Conservation (phyloP, 1,140 invertebrate genomes). For the Drosophila tristis region DNA sequence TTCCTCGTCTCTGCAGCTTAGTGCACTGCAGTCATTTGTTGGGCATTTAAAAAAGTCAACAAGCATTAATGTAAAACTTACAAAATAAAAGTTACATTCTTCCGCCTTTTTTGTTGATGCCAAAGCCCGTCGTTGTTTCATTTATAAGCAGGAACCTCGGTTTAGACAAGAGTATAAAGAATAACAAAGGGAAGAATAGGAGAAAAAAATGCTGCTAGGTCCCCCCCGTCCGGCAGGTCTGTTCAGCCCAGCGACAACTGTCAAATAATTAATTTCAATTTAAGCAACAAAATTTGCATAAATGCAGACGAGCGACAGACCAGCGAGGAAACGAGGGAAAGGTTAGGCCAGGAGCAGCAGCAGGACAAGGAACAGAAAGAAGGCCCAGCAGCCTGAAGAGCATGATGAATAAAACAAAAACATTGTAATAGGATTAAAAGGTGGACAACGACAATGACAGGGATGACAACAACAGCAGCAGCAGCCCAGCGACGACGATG, state of each 20-base stretch:
- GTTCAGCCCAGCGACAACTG: conserved; percentile 66
- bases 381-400: conserved; percentile 23
- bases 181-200: conserved; percentile 16
- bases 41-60: conserved; percentile 63
- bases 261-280: conserved; percentile 83
- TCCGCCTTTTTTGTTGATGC: background rate
- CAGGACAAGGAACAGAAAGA: conserved; percentile 18
- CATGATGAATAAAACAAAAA: conserved; percentile 80
- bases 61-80: conserved; percentile 57
- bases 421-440: conserved; percentile 80
- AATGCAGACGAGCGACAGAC: conserved; percentile 45
- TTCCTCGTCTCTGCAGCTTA: conserved; percentile 17
- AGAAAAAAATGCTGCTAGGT: conserved; percentile 1
- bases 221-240: background rate
- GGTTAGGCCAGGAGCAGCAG: conserved; percentile 10
- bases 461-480: conserved; percentile 44
- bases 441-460: conserved; percentile 66
- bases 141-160: conserved; percentile 60
- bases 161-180: conserved; percentile 19
- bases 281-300: conserved; percentile 80
- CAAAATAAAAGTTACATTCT: conserved; percentile 15
- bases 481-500: conserved; percentile 15
- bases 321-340: conserved; percentile 15
- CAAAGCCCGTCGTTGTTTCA: conserved; percentile 45
- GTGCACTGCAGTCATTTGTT: conserved; percentile 48